A percentile compares a stretch with the other conserved stretches of the same genome.
phyloP scores from a whole-genome alignment of 1,140 invertebrate genomes.

The Brachionus manjavacas region DNA sequence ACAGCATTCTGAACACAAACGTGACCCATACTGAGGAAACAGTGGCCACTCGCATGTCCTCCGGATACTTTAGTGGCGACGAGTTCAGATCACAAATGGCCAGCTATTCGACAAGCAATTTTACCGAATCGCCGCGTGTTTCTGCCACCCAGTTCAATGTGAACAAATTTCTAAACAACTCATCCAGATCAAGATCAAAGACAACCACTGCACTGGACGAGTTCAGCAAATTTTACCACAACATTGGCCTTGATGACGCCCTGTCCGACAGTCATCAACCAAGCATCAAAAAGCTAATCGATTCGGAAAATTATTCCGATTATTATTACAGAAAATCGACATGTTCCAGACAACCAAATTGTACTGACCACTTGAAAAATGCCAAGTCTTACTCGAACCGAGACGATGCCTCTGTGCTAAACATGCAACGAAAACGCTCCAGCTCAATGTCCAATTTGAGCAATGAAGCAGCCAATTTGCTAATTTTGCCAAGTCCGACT shows the following conservation, averaged over 20 bases:
- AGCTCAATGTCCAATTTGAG: slow-evolving; percentile 1
- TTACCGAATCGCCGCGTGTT: not conserved
- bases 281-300: not conserved
- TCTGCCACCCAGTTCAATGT: slow-evolving; percentile 22
- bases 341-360: not conserved
- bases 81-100: slow-evolving; percentile 33
- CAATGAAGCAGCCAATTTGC: not conserved
- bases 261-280: not conserved
- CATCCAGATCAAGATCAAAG: not conserved
- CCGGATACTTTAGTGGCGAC: slow-evolving; percentile 40
- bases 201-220: not conserved
- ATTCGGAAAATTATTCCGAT: not conserved
- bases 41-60: slow-evolving; percentile 33
- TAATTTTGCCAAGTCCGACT: slow-evolving; percentile 37
- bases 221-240: slow-evolving; percentile 16
- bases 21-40: not conserved
- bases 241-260: not conserved
- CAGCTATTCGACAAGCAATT: slow-evolving; percentile 6
- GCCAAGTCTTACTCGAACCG: not conserved
- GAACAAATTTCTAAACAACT: slow-evolving; percentile 9
- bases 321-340: not conserved
- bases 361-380: not conserved
- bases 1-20: slow-evolving; percentile 6
- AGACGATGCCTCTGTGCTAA: not conserved
- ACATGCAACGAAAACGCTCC: not conserved